Base-by-base conservation (phyloP, 2,888 invertebrate genomes). In the Caenorhabditis sulstoni region DNA sequence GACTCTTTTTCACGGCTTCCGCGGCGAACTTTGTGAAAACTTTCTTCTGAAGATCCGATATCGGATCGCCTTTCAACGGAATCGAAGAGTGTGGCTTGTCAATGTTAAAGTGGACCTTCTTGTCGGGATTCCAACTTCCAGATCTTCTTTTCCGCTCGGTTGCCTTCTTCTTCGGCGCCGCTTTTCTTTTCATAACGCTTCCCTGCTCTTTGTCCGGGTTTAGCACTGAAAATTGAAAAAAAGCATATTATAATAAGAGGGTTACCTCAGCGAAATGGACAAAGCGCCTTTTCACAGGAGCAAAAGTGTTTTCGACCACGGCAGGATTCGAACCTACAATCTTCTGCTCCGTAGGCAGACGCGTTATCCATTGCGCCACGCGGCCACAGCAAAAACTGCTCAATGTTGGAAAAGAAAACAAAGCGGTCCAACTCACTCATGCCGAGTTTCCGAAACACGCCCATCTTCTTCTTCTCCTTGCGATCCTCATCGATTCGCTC, bases 261-360 rank as follows among this genome's bases (percentile, higher is more conserved):
- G 14, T 16, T 35, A 16, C 12, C 16, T 29, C 16, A 0, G 29
- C n/a, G 12, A 58, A 57, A 12, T 22, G 23, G 45, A 7, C 39
- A 20, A 45, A 11, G 53, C 29, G 29, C 7, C 29, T 7, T 5
- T 29, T 7, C 7, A 29, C 29, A 29, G 29, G 7, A 29, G 29
- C 5, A 62, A 75, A 67, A 76, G 45, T 53, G 8, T 0, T 80
- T 71, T 76, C 81, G 80, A 84, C 81, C 79, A 76, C 78, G 85
- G 82, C 88, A 88, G 90, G 89, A 88, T 86, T 90, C 89, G 89
- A 90, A 90, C 88, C 89, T 90, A 82, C 87, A 90, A 90, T 90
- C 88, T 90, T 89, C 89, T 86, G 90, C 85, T 90, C 86, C 89
- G 90, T 90, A 90, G 90, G 85, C 89, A 87, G 90, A 90, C 90